Base-by-base conservation (phyloP, 2,113 vertebrate species). In the Tauraco erythrolophus region DNA sequence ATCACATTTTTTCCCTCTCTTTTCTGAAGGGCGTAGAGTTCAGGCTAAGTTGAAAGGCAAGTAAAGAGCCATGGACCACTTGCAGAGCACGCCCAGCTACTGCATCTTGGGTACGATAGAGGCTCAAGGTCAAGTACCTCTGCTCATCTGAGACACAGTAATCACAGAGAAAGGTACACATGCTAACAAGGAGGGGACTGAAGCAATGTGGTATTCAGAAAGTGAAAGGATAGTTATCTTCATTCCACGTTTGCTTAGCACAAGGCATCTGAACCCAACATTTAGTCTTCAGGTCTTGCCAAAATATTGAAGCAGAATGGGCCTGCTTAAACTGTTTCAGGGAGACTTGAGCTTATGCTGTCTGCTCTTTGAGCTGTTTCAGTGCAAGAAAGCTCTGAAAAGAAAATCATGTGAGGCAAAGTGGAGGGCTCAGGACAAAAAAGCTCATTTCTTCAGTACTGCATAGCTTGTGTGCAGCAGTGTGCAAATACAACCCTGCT, bases 171-270 rank as follows among this genome's bases (percentile, higher is more conserved):
- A 56, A 65, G 22, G 8, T 50, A 19, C 10, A 6, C 12, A n/a
- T 5, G 1, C 14, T 30, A 10, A 35, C 4, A 46, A 50, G 43
- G 24, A 22, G 66, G 22, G 10, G 9, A 28, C 37, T 43, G 48
- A 69, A 65, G 27, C 27, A 45, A 10, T 12, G 19, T 28, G 14
- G 4, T n/a, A 14, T 39, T 85, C 39, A 6, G 22, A 79, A 4
- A 37, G 14, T 21, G 22, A 83, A 61, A 77, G 17, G 16, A 57
- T 18, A n/a, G 5, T 17, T 75, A 54, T 51, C 78, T 31, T n/a
- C 3, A 0, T 57, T 1, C 0, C 50, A 14, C 6, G 5, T 25
- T 51, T 43, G 4, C 43, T 64, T 69, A 65, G 24, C 19, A 65
- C 15, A 76, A 79, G 22, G 21, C 6, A 15, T 35, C 50, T 45